A percentile compares a stretch with the other conserved stretches of the same genome.
Evolutionary conservation across 2,113 vertebrate species (phyloP).

Genomic region (Silurus asotus): DNA sequence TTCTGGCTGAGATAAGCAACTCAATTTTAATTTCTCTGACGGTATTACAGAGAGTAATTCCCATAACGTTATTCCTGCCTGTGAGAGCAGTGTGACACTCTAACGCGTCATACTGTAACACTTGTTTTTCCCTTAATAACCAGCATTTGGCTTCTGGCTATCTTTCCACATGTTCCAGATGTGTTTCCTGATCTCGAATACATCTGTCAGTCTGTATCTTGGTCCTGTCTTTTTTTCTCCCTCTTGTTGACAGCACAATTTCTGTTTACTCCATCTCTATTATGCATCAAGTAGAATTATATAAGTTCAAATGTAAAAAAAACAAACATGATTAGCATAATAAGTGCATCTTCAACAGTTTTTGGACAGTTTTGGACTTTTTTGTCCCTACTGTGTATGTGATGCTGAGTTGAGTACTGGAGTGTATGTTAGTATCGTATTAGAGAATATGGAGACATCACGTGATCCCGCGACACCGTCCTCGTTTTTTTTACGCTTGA

Average conservation of each 20-base stretch:
- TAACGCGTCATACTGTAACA: constrained; percentile 55
- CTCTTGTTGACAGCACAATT: too few relatives aligned
- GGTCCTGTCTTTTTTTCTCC: background rate
- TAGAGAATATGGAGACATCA: background rate
- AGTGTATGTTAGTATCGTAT: background rate
- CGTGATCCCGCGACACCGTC: background rate
- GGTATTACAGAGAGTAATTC: constrained; percentile 57
- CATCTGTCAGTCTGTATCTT: background rate
- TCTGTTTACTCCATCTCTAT: background rate
- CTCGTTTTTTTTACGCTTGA: background rate
- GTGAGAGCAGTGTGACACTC: constrained; percentile 64
- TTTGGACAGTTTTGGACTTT: background rate
- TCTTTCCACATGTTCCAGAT: constrained; percentile 9
- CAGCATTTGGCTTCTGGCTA: constrained; percentile 11
- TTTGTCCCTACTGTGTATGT: background rate
- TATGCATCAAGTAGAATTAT: background rate
- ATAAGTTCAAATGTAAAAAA: background rate
- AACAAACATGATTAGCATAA: background rate
- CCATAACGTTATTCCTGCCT: constrained; percentile 53
- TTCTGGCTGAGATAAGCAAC: background rate
- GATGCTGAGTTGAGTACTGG: background rate
- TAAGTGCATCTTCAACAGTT: background rate
- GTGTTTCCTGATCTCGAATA: background rate
- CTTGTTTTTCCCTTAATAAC: constrained; percentile 65
- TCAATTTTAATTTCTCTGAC: background rate